Evolutionary conservation across 2,113 vertebrate genomes (phyloP), one percentile per base, ranked within the genome.

Genomic region (Paedocypris sp.): DNA sequence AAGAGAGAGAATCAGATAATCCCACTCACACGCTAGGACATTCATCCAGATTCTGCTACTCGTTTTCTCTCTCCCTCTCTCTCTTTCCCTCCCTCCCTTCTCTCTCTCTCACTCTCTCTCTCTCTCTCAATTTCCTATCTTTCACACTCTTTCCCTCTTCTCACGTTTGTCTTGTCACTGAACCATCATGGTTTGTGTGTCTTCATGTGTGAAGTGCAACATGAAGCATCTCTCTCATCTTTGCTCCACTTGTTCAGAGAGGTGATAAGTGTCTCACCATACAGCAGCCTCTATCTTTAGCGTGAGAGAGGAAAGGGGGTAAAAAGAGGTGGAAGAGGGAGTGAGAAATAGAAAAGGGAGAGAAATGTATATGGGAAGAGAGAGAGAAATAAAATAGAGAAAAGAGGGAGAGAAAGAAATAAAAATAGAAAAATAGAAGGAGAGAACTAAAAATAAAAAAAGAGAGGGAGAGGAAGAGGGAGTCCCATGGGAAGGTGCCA

Each of bases 201-300:
- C 48, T 20, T 42, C 38, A 47, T 29, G 42, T 23, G 20, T 38
- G 36, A 36, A 56, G 10, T 25, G 22, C 23, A 53, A 20, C 53
- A 53, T 26, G 45, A 51, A 28, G 31, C 32, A 32, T 15, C 41
- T 47, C 60, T 64, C 53, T 57, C 61, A 50, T 29, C 64, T 58
- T 45, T 79, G 82, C 86, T 83, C 76, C 77, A 73, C 79, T 82
- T 64, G 67, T 84, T 86, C 83, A 67, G 60, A 79, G 66, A 66
- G 73, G 74, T 86, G 88, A 88, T 87, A 88, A 84, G 83, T 67
- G 71, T 73, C 62, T 61, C 76, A 79, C 72, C 82, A 77, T 73
- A 80, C 75, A 72, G 73, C 77, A 60, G 81, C 80, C 56, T 73
- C 71, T 81, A 81, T 80, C 82, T 84, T 79, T 57, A 58, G 78